Percentiles rank a stretch among this genome's conserved stretches.
Conservation (phyloP, 2,888 invertebrate species). For the Slavum lentiscoides region DNA sequence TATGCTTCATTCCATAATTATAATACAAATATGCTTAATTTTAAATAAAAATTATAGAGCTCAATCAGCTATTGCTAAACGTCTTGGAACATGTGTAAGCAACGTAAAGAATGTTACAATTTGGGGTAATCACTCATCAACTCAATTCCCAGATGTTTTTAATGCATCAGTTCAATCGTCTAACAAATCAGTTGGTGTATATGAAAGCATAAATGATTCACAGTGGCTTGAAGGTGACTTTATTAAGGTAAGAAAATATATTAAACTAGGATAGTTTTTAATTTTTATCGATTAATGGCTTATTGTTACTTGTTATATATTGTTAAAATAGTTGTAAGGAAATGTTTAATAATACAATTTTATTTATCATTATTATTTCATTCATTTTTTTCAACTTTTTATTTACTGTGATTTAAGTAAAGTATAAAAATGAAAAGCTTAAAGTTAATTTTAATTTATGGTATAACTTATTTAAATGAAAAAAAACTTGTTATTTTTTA, state of each 20-base stretch:
- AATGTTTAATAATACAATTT: too few relatives aligned
- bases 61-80: slow-evolving; percentile 81
- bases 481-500: too few relatives aligned
- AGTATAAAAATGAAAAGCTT: too few relatives aligned
- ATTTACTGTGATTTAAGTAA: too few relatives aligned
- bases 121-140: slow-evolving; percentile 99
- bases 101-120: slow-evolving; percentile 89
- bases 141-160: slow-evolving; percentile 93
- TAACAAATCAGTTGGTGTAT: slow-evolving; percentile 66
- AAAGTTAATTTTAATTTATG: too few relatives aligned
- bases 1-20: slow-evolving; percentile 6
- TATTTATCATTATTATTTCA: too few relatives aligned
- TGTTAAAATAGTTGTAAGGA: too few relatives aligned
- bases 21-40: background rate
- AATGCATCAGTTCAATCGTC: slow-evolving; percentile 68
- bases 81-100: slow-evolving; percentile 63
- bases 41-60: slow-evolving; percentile 66
- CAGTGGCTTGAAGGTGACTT: slow-evolving; percentile 80
- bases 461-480: too few relatives aligned
- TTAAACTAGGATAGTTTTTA: background rate
- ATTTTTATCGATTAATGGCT: background rate
- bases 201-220: slow-evolving; percentile 77
- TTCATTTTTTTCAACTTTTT: too few relatives aligned
- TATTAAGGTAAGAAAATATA: slow-evolving; percentile 64
- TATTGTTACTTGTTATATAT: too few relatives aligned